phyloP scores from a whole-genome alignment of 2,113 vertebrate species.

The Rhombomys opimus region DNA sequence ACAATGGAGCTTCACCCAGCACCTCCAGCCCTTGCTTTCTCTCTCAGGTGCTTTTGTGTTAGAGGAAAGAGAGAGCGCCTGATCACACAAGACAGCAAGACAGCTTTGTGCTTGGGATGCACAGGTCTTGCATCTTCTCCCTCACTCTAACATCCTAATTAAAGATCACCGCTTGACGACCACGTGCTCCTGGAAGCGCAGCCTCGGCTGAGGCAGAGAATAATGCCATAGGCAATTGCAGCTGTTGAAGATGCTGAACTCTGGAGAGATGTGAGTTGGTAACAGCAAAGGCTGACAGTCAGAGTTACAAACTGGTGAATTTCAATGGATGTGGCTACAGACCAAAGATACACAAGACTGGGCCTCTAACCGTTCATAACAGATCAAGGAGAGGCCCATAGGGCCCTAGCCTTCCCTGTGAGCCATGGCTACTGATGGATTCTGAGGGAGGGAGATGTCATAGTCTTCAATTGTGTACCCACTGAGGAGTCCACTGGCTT shows the following conservation, averaged over 20 bases:
- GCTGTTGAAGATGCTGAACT: not conserved
- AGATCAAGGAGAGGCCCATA: not conserved
- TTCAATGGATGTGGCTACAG: not conserved
- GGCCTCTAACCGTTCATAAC: not conserved
- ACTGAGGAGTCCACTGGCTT: not conserved
- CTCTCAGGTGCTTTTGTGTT: not conserved
- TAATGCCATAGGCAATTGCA: not conserved
- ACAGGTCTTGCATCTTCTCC: not conserved
- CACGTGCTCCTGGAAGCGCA: not conserved
- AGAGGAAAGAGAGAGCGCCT: not conserved
- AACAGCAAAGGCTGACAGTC: not conserved
- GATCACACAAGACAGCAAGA: not conserved
- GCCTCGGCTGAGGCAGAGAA: not conserved
- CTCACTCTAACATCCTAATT: not conserved
- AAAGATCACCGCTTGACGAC: not conserved
- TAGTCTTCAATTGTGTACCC: not conserved
- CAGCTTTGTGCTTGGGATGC: not conserved
- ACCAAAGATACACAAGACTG: no score
- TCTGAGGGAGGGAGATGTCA: not conserved
- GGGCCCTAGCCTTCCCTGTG: accelerated
- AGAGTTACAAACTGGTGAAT: not conserved
- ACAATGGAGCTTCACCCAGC: not conserved
- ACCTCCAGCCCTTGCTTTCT: not conserved
- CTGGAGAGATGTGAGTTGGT: not conserved
- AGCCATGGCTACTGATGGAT: not conserved